Evolutionary conservation across 2,888 invertebrate species (phyloP).

Genomic region (Drosophila pseudotalamancana): DNA sequence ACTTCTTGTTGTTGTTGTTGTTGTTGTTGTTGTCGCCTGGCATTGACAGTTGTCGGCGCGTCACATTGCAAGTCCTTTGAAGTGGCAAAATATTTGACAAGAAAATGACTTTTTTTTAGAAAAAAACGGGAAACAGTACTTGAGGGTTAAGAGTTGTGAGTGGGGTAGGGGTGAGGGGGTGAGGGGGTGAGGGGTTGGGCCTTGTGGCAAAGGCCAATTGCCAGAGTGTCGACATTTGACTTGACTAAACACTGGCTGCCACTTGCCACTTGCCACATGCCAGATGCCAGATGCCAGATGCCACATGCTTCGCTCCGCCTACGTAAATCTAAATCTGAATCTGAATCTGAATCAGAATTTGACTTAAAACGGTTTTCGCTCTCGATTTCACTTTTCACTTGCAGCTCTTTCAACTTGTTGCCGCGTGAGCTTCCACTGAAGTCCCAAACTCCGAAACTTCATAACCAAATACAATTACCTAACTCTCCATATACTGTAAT

Average conservation of each 20-base stretch:
- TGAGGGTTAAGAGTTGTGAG: no score
- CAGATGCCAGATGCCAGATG: background rate
- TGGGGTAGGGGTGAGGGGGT: no score
- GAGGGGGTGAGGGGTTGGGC: no score
- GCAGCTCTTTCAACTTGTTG: slow-evolving; percentile 10
- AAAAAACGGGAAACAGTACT: no score
- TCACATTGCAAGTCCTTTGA: no score
- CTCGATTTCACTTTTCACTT: background rate
- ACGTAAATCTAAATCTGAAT: no score
- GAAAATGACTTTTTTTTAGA: slow-evolving; percentile 61
- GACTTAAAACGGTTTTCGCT: slow-evolving; percentile 7
- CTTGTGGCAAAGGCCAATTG: slow-evolving; percentile 34
- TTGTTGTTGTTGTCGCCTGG: slow-evolving; percentile 28
- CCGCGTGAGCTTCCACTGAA: background rate
- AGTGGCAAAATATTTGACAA: slow-evolving; percentile 77
- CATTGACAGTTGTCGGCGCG: slow-evolving; percentile 60
- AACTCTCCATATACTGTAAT: no score
- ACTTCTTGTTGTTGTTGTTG: background rate
- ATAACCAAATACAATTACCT: background rate
- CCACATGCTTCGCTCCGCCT: background rate
- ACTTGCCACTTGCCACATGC: background rate
- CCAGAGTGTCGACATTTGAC: slow-evolving; percentile 37
- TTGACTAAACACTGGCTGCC: slow-evolving; percentile 33
- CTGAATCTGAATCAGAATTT: no score
- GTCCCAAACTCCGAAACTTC: no score